Conservation (phyloP, 2,888 invertebrate species). For the Charanyca ferruginea region DNA sequence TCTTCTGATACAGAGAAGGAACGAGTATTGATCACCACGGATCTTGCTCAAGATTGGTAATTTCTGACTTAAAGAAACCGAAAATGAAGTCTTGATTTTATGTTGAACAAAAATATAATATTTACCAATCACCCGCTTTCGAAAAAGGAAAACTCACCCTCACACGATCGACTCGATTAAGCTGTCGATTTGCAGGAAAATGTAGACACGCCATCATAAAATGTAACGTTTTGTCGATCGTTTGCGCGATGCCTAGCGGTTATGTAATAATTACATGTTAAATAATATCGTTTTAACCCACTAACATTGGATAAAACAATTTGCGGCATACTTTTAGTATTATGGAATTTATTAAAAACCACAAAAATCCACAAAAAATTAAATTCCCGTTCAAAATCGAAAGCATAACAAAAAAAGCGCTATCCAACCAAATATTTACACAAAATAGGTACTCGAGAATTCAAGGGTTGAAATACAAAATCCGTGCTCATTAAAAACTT, state of each 20-base stretch:
- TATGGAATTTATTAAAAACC: neutral
- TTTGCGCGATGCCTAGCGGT: conserved; percentile 28
- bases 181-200: conserved; percentile 46
- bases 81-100: conserved; percentile 1
- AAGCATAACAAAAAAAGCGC: conserved; percentile 37
- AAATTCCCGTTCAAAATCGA: conserved; percentile 8
- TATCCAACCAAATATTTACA: conserved; percentile 55
- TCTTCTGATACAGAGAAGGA: too few relatives aligned
- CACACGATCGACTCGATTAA: conserved; percentile 43
- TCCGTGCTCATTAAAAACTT: conserved; percentile 88
- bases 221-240: conserved; percentile 41
- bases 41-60: too few relatives aligned
- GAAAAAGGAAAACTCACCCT: conserved; percentile 25
- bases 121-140: neutral
- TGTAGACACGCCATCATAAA: conserved; percentile 47
- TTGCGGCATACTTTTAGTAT: neutral
- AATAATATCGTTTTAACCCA: conserved; percentile 4
- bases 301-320: conserved; percentile 4
- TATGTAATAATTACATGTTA: conserved; percentile 36
- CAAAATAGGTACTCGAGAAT: conserved; percentile 63
- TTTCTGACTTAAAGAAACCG: neutral
- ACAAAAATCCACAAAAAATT: neutral
- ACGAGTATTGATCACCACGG: too few relatives aligned
- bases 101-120: conserved; percentile 6
- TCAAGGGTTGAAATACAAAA: conserved; percentile 79